phyloP scores from a whole-genome alignment of 2,888 invertebrate species.

The Rapana venosa region DNA sequence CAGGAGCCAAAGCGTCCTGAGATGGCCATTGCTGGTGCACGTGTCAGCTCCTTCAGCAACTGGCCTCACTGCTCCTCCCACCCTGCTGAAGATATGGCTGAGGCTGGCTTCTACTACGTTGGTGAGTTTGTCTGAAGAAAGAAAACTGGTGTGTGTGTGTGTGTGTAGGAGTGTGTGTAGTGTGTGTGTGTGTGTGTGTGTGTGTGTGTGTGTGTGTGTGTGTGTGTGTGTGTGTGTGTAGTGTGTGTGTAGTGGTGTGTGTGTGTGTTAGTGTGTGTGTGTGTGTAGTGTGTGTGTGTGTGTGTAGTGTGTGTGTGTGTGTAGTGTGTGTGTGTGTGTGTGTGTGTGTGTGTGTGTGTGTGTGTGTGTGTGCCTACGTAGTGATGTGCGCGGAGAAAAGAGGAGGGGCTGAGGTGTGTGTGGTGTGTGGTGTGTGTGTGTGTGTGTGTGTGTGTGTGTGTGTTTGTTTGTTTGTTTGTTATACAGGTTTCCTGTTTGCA shows the following conservation, averaged over 20 bases:
- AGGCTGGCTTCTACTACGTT: constrained; percentile 44
- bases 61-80: constrained; percentile 37
- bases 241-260: too few relatives aligned
- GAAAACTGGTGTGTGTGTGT: neutral
- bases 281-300: neutral
- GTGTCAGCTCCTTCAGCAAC: constrained; percentile 12
- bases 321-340: neutral
- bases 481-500: too few relatives aligned
- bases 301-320: constrained; percentile 18
- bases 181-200: neutral
- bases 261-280: too few relatives aligned
- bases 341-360: neutral
- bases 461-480: neutral
- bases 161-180: neutral
- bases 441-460: constrained; percentile 18
- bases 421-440: neutral
- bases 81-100: constrained; percentile 35
- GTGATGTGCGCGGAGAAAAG: neutral
- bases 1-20: constrained; percentile 36
- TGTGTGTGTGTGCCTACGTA: neutral
- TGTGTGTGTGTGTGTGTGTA: neutral
- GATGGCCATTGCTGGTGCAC: neutral
- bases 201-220: constrained; percentile 18
- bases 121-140: constrained; percentile 36
- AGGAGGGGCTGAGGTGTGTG: neutral